Conservation (phyloP, 2,113 vertebrate genomes). For the Notothenia rossii region DNA sequence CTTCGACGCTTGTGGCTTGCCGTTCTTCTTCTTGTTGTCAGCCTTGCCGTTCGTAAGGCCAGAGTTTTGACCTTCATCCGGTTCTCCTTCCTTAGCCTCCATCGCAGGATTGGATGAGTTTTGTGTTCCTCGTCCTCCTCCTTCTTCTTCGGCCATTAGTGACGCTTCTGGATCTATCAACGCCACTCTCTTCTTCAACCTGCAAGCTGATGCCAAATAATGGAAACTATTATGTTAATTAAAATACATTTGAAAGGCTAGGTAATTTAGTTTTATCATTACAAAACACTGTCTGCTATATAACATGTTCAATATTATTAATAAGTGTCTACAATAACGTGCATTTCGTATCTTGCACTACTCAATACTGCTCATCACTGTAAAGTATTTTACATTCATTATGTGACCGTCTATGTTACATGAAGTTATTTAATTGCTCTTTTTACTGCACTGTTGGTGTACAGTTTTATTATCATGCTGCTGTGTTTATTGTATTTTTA, state of each 20-base stretch:
- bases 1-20: constrained; percentile 78
- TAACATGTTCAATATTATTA: too few relatives aligned
- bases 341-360: too few relatives aligned
- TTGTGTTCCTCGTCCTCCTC: background rate
- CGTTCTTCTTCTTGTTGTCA: constrained; percentile 79
- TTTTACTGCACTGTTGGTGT: too few relatives aligned
- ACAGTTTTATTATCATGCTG: too few relatives aligned
- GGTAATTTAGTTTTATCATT: too few relatives aligned
- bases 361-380: too few relatives aligned
- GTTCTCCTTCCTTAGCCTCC: background rate
- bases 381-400: too few relatives aligned
- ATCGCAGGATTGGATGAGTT: background rate
- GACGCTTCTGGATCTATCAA: constrained; percentile 15
- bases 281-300: too few relatives aligned
- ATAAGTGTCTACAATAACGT: too few relatives aligned
- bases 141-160: background rate
- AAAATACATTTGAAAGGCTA: background rate
- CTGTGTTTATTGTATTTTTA: too few relatives aligned
- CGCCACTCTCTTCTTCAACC: background rate
- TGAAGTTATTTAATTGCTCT: too few relatives aligned
- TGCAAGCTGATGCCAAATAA: background rate
- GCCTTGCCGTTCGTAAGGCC: constrained; percentile 32
- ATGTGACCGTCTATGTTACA: too few relatives aligned
- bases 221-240: background rate
- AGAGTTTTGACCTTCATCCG: background rate